Conservation (phyloP, 92 coral and sea anemone genomes). For the Actinostola sp. region DNA sequence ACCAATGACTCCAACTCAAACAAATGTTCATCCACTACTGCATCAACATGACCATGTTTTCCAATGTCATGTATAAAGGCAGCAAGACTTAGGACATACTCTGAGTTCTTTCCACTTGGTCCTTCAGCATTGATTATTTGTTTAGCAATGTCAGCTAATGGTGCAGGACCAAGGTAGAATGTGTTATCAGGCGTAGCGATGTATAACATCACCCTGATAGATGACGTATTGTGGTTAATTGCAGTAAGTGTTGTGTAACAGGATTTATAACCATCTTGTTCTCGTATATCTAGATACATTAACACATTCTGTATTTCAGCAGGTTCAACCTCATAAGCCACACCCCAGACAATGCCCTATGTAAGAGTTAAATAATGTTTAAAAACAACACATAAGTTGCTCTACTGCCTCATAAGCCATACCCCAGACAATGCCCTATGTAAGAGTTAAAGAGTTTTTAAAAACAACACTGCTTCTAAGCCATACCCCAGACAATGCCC, state of each 20-base stretch:
- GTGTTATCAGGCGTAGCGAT: constrained; percentile 74
- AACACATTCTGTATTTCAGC: constrained; percentile 64
- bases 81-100: constrained; percentile 72
- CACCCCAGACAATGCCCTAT: constrained; percentile 84
- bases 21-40: constrained; percentile 63
- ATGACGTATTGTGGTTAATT: constrained; percentile 9
- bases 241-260: constrained; percentile 59
- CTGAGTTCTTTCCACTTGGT: constrained; percentile 83
- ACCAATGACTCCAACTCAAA: constrained; percentile 67
- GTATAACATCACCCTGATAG: constrained; percentile 63
- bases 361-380: no score
- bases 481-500: constrained; percentile 86
- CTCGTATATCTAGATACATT: constrained; percentile 75
- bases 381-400: no score
- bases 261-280: constrained; percentile 74
- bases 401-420: constrained; percentile 77
- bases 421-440: no score
- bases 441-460: no score
- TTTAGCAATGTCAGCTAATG: constrained; percentile 61
- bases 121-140: constrained; percentile 65
- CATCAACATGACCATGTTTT: constrained; percentile 22
- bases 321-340: constrained; percentile 69
- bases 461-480: no score
- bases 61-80: constrained; percentile 45
- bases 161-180: constrained; percentile 79